phyloP scores from a whole-genome alignment of 2,113 vertebrate genomes.

The Heterocephalus glaber region DNA sequence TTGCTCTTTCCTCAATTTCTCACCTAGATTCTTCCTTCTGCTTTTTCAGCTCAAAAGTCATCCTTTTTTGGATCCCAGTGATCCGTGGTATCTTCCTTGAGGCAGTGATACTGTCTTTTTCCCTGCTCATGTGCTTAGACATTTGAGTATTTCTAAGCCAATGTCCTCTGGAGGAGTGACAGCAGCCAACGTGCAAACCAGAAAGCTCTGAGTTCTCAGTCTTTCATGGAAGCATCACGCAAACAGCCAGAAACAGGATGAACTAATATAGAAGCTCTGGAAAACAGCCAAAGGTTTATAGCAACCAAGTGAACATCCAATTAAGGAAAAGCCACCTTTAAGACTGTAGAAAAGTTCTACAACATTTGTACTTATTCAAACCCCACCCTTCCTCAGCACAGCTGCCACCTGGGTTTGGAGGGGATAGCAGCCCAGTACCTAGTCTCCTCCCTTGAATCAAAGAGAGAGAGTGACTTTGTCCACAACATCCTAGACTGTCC shows the following conservation, averaged over 20 bases:
- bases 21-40: background rate
- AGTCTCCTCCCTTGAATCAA: background rate
- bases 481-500: background rate
- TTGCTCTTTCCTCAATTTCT: background rate
- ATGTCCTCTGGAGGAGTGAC: background rate
- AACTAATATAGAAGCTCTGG: background rate
- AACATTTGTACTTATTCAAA: background rate
- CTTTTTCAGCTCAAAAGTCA: background rate
- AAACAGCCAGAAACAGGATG: background rate
- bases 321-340: constrained; percentile 33
- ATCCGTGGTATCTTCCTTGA: background rate
- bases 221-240: background rate
- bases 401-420: background rate
- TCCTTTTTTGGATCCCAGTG: background rate
- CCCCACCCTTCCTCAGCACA: background rate
- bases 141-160: background rate
- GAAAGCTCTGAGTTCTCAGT: background rate
- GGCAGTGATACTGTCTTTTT: background rate
- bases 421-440: background rate
- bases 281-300: background rate
- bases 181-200: background rate
- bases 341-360: background rate
- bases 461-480: background rate
- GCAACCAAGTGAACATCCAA: background rate
- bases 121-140: background rate